Evolutionary conservation across 2,888 invertebrate species (phyloP), one percentile per base, ranked within the genome.

Genomic region (Leptopilina myrica): DNA sequence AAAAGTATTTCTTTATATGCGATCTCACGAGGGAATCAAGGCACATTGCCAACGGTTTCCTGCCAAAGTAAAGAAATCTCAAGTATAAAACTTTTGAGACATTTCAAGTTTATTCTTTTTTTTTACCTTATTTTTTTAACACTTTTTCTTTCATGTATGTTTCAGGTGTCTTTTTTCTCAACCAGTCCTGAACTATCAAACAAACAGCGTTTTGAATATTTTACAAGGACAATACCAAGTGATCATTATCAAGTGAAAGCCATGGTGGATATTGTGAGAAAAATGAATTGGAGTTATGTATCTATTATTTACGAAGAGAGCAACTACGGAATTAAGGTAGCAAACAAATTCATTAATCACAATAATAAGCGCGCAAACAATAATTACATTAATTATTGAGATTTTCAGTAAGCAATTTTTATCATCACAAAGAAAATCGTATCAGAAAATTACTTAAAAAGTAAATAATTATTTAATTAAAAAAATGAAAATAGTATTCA

Each of bases 231-330:
- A 6, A 98, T 98, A 86, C 98, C 98, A 1, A 98, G 98, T 0
- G 98, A 98, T 92, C 96, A 97, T 89, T 96, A 98, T 91, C 98
- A 98, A 92, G 97, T 97, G 3, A 96, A 97, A 87, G 98, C 97
- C 0, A 98, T 98, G 97, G 97, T 98, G 26, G 97, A 98, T 90
- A 97, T 98, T 85, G 96, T 98, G 15, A 94, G 94, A 87, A 93
- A 94, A 84, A 95, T 98, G 92, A 95, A 95, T 73, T 98, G 98
- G 98, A 97, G 96, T 83, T 98, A 98, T 92, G 96, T 98, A 26
- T 98, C 98, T 76, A 97, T 98, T 86, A 96, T 98, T 84, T 98
- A 98, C 90, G 98, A 98, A 91, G 98, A 98, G 92, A 98, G 98
- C 80, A 98, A 97, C 92, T 98, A 98, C 88, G 98, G 98, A 8